Evolutionary conservation across 1,140 invertebrate genomes (phyloP).

Genomic region (Diorhabda carinulata): DNA sequence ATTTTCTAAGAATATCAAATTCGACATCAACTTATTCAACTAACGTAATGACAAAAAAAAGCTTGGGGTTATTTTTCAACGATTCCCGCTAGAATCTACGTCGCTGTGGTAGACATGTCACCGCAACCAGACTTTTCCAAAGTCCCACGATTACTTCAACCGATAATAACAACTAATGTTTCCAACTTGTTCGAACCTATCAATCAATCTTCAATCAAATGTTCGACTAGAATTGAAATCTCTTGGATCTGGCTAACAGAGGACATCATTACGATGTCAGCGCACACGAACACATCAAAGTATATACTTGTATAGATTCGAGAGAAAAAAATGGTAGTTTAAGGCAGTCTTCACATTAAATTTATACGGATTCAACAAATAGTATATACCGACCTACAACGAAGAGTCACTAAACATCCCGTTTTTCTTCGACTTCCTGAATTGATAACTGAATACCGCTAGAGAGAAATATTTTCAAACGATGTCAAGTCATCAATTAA

Average conservation of each 20-base stretch:
- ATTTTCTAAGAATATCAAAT: no score
- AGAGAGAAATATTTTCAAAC: no score
- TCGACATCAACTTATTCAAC: no score
- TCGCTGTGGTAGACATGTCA: conserved; percentile 8
- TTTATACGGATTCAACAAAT: background rate
- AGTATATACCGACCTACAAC: background rate
- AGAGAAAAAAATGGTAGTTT: background rate
- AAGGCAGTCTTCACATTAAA: background rate
- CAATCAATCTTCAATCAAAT: conserved; percentile 24
- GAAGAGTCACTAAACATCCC: background rate
- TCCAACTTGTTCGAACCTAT: conserved; percentile 23
- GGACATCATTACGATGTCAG: conserved; percentile 8
- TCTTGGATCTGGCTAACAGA: background rate
- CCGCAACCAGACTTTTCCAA: conserved; percentile 7
- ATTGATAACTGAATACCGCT: background rate
- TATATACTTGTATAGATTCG: background rate
- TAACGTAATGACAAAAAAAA: no score
- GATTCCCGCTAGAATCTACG: background rate
- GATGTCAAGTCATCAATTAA: no score
- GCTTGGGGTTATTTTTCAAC: no score
- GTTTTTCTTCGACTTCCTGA: background rate
- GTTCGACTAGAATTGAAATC: conserved; percentile 13
- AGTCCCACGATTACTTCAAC: conserved; percentile 20
- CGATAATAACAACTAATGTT: conserved; percentile 27
- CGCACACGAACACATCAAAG: background rate